Conservation (phyloP, 2,797 vertebrate species). For the Pogonophryne albipinna region DNA sequence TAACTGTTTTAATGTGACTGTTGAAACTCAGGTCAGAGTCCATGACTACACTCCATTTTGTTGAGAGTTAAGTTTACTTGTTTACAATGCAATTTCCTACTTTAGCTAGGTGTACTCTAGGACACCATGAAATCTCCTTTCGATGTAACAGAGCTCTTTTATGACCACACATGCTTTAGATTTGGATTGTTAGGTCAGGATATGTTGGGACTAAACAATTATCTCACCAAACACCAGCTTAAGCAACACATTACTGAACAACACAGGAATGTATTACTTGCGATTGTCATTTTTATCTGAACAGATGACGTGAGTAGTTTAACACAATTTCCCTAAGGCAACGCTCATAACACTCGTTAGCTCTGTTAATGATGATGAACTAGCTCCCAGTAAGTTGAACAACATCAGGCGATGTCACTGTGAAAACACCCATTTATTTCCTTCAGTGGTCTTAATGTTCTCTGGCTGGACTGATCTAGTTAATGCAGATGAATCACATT, state of each 20-base stretch:
- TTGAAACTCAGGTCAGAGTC: no score
- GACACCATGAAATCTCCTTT: background rate
- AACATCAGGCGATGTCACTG: constrained; percentile 66
- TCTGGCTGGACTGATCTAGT: constrained; percentile 50
- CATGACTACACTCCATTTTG: background rate
- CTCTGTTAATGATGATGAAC: constrained; percentile 73
- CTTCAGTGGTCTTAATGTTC: constrained; percentile 60
- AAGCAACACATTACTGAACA: constrained; percentile 15
- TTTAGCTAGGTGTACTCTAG: background rate
- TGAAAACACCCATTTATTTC: constrained; percentile 71
- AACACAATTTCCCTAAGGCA: constrained; percentile 54
- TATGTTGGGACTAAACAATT: background rate
- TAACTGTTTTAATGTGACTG: no score
- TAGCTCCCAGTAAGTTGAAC: constrained; percentile 59
- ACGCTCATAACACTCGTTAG: constrained; percentile 48
- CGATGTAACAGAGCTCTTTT: background rate
- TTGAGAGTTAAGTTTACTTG: background rate
- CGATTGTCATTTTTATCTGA: constrained; percentile 28
- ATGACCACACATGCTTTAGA: background rate
- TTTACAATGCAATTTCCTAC: background rate
- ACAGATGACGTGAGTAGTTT: constrained; percentile 38
- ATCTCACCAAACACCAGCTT: constrained; percentile 1
- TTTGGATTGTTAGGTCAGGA: background rate
- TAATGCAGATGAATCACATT: constrained; percentile 72
- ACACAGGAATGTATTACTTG: constrained; percentile 4